phyloP scores from a whole-genome alignment of 92 coral and sea anemone genomes.

The Palythoa caribaeorum region DNA sequence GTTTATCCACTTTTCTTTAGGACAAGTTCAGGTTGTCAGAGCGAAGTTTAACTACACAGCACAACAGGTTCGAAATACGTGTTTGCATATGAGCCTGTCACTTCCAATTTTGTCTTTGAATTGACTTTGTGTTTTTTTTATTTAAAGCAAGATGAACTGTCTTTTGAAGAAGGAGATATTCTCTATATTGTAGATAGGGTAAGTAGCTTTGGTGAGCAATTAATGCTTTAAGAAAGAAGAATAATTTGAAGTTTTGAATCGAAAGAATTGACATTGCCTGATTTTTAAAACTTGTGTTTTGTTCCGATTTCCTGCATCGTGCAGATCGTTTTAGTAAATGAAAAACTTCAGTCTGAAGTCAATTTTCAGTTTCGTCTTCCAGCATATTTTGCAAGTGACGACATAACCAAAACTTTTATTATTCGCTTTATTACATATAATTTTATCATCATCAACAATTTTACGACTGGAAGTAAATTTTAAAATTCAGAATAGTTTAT shows the following conservation, averaged over 20 bases:
- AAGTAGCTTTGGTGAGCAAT: conserved; percentile 3
- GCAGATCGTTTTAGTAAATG: neutral
- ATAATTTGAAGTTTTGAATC: neutral
- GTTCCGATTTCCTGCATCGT: neutral
- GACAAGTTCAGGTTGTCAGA: conserved; percentile 95
- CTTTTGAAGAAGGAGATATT: conserved; percentile 98
- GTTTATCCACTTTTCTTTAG: conserved; percentile 53
- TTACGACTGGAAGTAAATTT: conserved; percentile 4
- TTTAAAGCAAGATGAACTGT: conserved; percentile 91
- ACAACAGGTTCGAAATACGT: conserved; percentile 71
- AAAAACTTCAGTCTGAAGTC: neutral
- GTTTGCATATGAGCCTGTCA: neutral
- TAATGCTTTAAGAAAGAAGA: neutral
- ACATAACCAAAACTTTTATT: neutral
- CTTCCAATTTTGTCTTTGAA: neutral
- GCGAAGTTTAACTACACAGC: conserved; percentile 94
- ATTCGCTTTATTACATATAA: neutral
- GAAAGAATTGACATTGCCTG: neutral
- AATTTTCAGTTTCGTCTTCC: neutral
- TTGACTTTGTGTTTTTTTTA: conserved; percentile 8
- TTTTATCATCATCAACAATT: neutral
- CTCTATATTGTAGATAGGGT: conserved; percentile 94
- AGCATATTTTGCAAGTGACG: neutral
- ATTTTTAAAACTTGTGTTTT: neutral
- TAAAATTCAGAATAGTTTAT: neutral